Base-by-base conservation (phyloP, 1,140 invertebrate species). In the Olivierus martensii region DNA sequence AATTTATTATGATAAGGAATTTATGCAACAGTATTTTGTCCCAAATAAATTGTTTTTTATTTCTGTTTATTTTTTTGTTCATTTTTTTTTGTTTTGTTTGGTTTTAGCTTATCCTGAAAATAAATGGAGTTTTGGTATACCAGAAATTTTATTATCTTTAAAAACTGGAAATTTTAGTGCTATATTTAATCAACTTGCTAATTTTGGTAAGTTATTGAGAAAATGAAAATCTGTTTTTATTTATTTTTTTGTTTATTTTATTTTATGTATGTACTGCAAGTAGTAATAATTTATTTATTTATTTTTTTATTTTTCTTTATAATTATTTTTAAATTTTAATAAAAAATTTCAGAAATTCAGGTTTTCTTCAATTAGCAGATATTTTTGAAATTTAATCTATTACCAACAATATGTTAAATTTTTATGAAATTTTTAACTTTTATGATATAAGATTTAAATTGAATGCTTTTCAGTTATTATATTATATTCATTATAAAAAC, bases 121-220 rank as follows among this genome's bases (percentile, higher is more conserved):
- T 49, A 49, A 43, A 34, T 49, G 51, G 46, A 49, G 47, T 46
- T 49, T 59, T 60, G 68, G 71, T 50, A 67, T 75, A 60, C 66
- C 69, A 62, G 68, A 72, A 64, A 68, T 28, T 28, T 28, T 28
- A 28, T 28, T 28, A 28, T 28, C 28, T 28, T 28, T 75, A 62
- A 73, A 71, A 65, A 61, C 66, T 63, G 71, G 67, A 68, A 70
- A 71, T 64, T 67, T 75, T 64, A 69, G 68, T 62, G 68, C 71
- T 67, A 69, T 75, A 62, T 67, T 72, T 65, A 70, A 70, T 62
- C 73, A 72, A 65, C 67, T 75, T 66, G 52, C 59, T 62, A 73
- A 73, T 68, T 67, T 73, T 65, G 73, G 73, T 75, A 73, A 74
- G 69, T 65, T 55, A 41, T 6, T 4, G 12, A 15, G 6, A 41